A percentile compares a stretch with the other conserved stretches of the same genome.
phyloP scores from a whole-genome alignment of 2,797 vertebrate genomes.

The Cyclura pinguis region DNA sequence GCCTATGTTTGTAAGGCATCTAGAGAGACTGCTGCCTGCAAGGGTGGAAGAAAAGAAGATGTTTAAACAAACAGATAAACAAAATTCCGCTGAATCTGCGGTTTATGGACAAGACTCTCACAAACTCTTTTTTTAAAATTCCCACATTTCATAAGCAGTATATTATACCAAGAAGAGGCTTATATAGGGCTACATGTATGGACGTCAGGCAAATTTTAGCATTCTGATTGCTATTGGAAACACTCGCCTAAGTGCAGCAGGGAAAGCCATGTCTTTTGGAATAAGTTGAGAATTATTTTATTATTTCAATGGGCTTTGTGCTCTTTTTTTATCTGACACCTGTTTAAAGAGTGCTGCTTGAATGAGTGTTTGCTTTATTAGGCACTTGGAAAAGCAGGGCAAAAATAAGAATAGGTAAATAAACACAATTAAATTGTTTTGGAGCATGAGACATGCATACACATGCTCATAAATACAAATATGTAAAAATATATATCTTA shows the following conservation, averaged over 20 bases:
- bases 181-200: not conserved
- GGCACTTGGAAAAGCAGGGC: not conserved
- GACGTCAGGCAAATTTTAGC: not conserved
- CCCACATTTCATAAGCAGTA: not conserved
- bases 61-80: not conserved
- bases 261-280: not conserved
- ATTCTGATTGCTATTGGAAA: not conserved
- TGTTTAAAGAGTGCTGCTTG: not conserved
- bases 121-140: not conserved
- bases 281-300: not conserved
- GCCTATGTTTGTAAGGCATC: not conserved
- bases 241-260: not conserved
- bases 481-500: too few species aligned
- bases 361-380: not conserved
- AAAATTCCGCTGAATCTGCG: not conserved
- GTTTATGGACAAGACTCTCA: not conserved
- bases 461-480: too few species aligned
- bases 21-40: too few species aligned
- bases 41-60: not conserved
- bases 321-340: not conserved
- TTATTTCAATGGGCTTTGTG: not conserved
- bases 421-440: too few species aligned
- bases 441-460: too few species aligned
- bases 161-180: not conserved
- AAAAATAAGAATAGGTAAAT: not conserved